A percentile compares a stretch with the other conserved stretches of the same genome.
Evolutionary conservation across 2,113 vertebrate species (phyloP).

Genomic region (Castor canadensis): DNA sequence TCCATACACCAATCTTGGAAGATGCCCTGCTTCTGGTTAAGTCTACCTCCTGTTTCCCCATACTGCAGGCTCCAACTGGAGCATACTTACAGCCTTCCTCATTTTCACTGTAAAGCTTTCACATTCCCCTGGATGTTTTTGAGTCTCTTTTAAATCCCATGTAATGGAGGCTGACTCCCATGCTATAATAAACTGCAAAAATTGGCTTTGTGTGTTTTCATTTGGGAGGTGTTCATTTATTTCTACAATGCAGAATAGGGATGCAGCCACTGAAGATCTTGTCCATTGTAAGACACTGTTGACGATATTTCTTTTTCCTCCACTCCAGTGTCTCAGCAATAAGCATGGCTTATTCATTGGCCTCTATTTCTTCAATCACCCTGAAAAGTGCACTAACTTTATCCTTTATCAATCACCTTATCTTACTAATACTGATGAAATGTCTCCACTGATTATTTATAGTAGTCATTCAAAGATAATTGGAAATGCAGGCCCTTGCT

Average conservation of each 20-base stretch:
- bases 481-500: slow-evolving; percentile 91
- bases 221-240: neutral
- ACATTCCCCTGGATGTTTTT: neutral
- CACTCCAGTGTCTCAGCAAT: neutral
- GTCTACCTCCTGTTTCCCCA: neutral
- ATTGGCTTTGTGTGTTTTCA: neutral
- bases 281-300: neutral
- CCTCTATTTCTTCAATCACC: neutral
- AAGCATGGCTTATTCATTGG: neutral
- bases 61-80: neutral
- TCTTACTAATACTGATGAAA: slow-evolving; percentile 93
- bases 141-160: neutral
- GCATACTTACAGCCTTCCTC: neutral
- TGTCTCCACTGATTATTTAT: slow-evolving; percentile 91
- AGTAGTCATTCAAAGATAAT: slow-evolving; percentile 92
- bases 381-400: neutral
- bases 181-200: neutral
- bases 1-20: neutral
- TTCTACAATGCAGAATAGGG: neutral
- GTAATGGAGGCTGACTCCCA: neutral
- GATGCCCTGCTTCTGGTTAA: neutral
- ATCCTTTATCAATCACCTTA: slow-evolving; percentile 68
- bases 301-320: neutral
- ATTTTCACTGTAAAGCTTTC: neutral
- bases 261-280: neutral